Evolutionary conservation across 2,888 invertebrate genomes (phyloP), one percentile per base, ranked within the genome.

Genomic region (Caenorhabditis panamensis): DNA sequence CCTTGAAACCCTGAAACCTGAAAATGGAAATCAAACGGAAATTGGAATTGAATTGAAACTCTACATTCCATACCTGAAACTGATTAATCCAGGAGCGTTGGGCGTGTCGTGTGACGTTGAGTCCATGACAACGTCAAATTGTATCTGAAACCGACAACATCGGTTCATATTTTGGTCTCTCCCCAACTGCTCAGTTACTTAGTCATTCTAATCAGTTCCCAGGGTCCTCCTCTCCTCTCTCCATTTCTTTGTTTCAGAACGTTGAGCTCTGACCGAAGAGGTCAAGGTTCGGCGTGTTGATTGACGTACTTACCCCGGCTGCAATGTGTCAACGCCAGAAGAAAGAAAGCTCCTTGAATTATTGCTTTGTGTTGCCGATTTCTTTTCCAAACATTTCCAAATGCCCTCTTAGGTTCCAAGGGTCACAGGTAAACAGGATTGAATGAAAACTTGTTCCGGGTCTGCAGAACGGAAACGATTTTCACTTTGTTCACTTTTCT

Each of bases 261-360:
- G 11, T 37, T 59, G 68, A 68, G 51, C 58, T 68, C 51, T 59
- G 59, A 44, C 68, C 28, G 31, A 24, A 37, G 58, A 68, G 68
- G 68, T 68, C 31, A 59, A 68, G 58, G 67, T 68, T 51, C 51
- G 56, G 37, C 11, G 22, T 26, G n/a, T 59, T 68, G 68, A 68
- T 68, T 68, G 68, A 68, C 54, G 54, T 28, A 47, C 11, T 47
- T 36, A 11, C 18, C 18, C 18, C 9, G 18, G 18, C 18, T 47
- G 3, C 18, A 47, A 47, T 47, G 47, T 47, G 47, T 47, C 47
- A 47, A 47, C 47, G 47, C n/a, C 47, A n/a, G n/a, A n/a, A n/a
- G n/a, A n/a, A n/a, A n/a, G 47, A 31, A 4, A 31, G 9, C 31
- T 31, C 31, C 5, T n/a, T 47, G 47, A 47, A 47, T 47, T 47